Conservation (phyloP, 2,888 invertebrate genomes). For the Mesoligia furuncula region DNA sequence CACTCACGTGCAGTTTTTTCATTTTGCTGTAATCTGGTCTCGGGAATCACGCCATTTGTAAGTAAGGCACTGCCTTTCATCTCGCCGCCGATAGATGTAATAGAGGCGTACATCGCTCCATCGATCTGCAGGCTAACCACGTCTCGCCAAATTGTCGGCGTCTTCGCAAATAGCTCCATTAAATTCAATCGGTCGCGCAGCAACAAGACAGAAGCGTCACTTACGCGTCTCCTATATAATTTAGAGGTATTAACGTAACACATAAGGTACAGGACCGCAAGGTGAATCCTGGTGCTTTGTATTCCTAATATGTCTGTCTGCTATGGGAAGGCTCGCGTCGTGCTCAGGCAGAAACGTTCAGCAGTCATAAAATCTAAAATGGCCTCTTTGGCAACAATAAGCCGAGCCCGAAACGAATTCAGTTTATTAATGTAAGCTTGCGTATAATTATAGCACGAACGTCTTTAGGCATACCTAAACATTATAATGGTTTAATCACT, state of each 20-base stretch:
- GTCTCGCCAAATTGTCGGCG: slow-evolving; percentile 80
- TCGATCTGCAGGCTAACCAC: slow-evolving; percentile 77
- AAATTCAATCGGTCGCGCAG: slow-evolving; percentile 83
- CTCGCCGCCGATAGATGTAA: slow-evolving; percentile 71
- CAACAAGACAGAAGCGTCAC: slow-evolving; percentile 83
- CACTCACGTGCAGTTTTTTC: slow-evolving; percentile 53
- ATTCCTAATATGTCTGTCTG: slow-evolving; percentile 75
- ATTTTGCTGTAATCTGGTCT: slow-evolving; percentile 58
- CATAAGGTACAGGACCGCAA: slow-evolving; percentile 65
- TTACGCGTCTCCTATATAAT: slow-evolving; percentile 82
- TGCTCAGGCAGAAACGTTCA: slow-evolving; percentile 57
- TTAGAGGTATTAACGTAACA: slow-evolving; percentile 81
- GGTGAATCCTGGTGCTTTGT: slow-evolving; percentile 71
- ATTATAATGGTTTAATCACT: slow-evolving; percentile 31
- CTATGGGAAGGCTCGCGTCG: slow-evolving; percentile 34
- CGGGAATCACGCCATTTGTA: slow-evolving; percentile 62
- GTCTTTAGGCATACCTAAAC: slow-evolving; percentile 37
- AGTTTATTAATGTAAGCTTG: slow-evolving; percentile 39
- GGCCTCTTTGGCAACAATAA: slow-evolving; percentile 50
- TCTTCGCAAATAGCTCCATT: slow-evolving; percentile 84
- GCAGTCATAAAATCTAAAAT: slow-evolving; percentile 62
- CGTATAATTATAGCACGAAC: slow-evolving; percentile 36
- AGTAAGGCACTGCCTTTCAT: slow-evolving; percentile 68
- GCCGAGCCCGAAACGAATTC: slow-evolving; percentile 41
- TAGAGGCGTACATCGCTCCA: slow-evolving; percentile 60